Evolutionary conservation across 2,797 vertebrate species (phyloP).

Genomic region (Micropoecilia bifurca): DNA sequence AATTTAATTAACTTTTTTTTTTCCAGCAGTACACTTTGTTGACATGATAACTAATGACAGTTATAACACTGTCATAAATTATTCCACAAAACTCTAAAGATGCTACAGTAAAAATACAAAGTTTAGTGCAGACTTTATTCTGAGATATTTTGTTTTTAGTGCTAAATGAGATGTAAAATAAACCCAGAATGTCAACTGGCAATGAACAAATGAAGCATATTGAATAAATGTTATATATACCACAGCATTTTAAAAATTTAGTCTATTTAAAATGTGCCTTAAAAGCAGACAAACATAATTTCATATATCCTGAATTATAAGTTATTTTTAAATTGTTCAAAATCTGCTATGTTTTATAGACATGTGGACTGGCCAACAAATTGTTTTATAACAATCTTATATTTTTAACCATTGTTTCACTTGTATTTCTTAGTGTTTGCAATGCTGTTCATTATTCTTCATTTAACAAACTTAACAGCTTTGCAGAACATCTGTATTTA

Average conservation of each 20-base stretch:
- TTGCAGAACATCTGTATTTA: not conserved
- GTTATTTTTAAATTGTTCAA: not conserved
- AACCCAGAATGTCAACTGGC: not conserved
- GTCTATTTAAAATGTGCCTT: not conserved
- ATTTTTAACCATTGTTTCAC: not conserved
- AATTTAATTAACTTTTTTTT: not conserved
- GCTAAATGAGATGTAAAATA: not conserved
- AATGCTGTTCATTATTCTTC: not conserved
- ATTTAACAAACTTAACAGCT: not conserved
- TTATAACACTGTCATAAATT: not conserved
- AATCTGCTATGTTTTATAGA: not conserved
- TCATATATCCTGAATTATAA: not conserved
- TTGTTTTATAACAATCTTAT: not conserved
- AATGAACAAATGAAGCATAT: not conserved
- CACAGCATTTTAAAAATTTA: not conserved
- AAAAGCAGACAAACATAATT: not conserved
- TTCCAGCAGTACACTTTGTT: not conserved
- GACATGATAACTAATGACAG: constrained; percentile 6
- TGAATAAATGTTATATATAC: not conserved
- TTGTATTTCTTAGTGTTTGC: not conserved
- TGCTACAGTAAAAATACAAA: not conserved
- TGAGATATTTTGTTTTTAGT: not conserved
- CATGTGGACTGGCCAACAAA: not conserved
- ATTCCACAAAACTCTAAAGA: not conserved
- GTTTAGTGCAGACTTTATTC: not conserved